Percentiles rank a stretch among this genome's conserved stretches.
phyloP scores from a whole-genome alignment of 2,888 invertebrate genomes.

The Chouioia cunea region DNA sequence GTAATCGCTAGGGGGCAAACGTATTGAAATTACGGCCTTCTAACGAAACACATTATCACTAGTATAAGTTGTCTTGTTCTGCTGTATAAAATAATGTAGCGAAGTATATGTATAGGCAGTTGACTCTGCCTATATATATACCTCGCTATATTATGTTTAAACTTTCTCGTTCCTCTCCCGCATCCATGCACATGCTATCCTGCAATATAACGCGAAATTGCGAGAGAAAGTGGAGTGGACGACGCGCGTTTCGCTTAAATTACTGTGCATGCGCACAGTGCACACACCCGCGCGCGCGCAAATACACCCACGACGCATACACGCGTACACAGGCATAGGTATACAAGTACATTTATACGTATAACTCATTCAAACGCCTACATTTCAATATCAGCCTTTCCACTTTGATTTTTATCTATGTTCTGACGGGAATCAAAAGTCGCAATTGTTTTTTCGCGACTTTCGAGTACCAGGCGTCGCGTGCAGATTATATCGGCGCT shows the following conservation, averaged over 20 bases:
- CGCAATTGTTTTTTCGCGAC: conserved; percentile 21
- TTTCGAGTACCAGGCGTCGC: conserved; percentile 33
- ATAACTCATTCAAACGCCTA: not conserved
- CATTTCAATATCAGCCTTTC: conserved; percentile 1
- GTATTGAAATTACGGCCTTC: too few species aligned
- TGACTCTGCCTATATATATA: not conserved
- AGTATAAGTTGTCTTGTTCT: too few species aligned
- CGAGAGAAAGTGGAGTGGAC: conserved; percentile 35
- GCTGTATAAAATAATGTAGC: too few species aligned
- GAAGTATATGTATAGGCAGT: too few species aligned
- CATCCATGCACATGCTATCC: too few species aligned
- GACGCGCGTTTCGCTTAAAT: conserved; percentile 31
- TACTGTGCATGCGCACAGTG: conserved; percentile 18
- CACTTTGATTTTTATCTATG: conserved; percentile 2
- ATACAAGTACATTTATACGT: too few species aligned
- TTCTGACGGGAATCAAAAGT: conserved; percentile 6
- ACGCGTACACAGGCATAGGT: too few species aligned
- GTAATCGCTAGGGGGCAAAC: too few species aligned
- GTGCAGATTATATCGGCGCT: conserved; percentile 21
- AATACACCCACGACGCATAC: not conserved
- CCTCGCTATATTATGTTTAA: too few species aligned
- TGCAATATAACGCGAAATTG: conserved; percentile 25
- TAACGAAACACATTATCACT: too few species aligned
- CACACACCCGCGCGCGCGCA: not conserved
- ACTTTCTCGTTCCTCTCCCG: too few species aligned